These are phyloP conservation scores for Patagioenas fasciata DNA, from an alignment of 2,113 vertebrate species.

Conservation along the genomic window DNA sequence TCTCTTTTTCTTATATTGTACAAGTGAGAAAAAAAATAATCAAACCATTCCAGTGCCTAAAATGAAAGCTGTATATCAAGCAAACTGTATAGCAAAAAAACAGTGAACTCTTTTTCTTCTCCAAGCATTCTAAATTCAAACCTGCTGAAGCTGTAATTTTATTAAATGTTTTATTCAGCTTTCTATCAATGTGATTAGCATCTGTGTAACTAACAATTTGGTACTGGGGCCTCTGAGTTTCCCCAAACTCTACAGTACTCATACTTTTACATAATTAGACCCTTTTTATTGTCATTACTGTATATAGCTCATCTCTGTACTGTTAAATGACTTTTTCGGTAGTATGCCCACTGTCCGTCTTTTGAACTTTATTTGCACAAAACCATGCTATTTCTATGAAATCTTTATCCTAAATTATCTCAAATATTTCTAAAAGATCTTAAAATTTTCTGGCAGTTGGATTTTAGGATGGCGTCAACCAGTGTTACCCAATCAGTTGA, in stretches of 20 bases:
- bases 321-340: not conserved
- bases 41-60: not conserved
- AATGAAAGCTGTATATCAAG: not conserved
- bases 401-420: not conserved
- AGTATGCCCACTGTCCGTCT: not conserved
- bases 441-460: not conserved
- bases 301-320: not conserved
- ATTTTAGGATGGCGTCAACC: not conserved
- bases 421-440: not conserved
- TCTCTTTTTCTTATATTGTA: not conserved
- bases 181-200: not conserved
- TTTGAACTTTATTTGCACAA: not conserved
- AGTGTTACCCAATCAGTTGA: not conserved
- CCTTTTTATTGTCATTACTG: not conserved
- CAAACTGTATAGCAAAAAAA: not conserved
- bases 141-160: not conserved
- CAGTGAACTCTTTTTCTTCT: rapidly evolving
- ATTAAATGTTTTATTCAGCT: not conserved
- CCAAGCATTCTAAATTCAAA: not conserved
- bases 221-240: not conserved
- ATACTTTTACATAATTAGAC: not conserved
- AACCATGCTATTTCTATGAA: not conserved
- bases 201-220: not conserved
- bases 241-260: not conserved
- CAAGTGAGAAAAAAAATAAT: not conserved